phyloP scores from a whole-genome alignment of 2,113 vertebrate species.

The Rhinoptilus africanus region DNA sequence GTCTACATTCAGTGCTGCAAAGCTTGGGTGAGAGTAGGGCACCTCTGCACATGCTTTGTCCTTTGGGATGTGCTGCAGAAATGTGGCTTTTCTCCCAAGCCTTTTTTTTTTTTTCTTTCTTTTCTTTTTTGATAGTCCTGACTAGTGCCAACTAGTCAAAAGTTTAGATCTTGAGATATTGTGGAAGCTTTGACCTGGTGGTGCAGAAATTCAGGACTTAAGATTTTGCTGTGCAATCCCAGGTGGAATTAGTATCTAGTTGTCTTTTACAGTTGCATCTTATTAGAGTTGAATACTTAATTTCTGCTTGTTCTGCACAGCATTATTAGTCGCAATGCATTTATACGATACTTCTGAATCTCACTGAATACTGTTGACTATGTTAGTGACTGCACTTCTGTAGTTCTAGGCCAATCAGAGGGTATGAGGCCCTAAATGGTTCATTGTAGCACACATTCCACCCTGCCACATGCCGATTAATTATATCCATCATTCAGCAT shows the following conservation, averaged over 20 bases:
- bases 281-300: background rate
- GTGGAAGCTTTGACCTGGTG: background rate
- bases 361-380: background rate
- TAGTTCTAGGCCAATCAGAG: background rate
- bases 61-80: background rate
- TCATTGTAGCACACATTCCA: background rate
- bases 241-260: background rate
- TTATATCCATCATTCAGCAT: conserved; percentile 46
- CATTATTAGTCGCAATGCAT: background rate
- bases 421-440: background rate
- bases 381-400: background rate
- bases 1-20: background rate
- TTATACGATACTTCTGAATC: background rate
- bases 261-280: background rate
- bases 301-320: background rate
- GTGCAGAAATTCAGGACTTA: background rate
- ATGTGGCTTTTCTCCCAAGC: background rate
- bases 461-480: background rate
- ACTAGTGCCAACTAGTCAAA: background rate
- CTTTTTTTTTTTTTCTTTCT: too few relatives aligned
- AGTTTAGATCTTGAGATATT: background rate
- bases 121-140: background rate
- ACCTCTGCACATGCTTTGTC: background rate
- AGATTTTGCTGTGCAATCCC: background rate
- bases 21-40: background rate